Evolutionary conservation across 1,140 invertebrate genomes (phyloP), one percentile per base, ranked within the genome.

Genomic region (Mamestra configurata): DNA sequence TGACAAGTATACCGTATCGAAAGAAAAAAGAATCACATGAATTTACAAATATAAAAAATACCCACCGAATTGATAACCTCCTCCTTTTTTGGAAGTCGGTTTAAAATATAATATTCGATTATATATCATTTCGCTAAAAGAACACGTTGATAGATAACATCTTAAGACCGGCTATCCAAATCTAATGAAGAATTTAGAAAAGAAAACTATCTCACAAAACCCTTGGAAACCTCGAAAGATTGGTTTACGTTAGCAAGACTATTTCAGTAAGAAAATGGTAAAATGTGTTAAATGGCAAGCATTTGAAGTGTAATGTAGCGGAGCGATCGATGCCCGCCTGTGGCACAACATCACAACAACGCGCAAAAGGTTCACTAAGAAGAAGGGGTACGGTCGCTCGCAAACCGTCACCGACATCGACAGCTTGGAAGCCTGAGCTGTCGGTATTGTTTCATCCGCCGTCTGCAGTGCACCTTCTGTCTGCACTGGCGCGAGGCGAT

Each of bases 181-280:
- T 40, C 4, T 4, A 4, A 5, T 8, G 10, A 40, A 7, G 8
- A 40, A 40, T 8, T 40, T 10, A 1, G 4, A 7, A 10, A 40
- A 10, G 10, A 5, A 40, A 40, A 5, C 37, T 7, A 40, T 8
- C 8, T 1, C 10, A 40, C 1, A 18, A 53, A 20, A 22, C 22
- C 4, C 15, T 53, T 53, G 18, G 20, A 53, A 51, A 7, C n/a
- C 18, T 18, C 51, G 51, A 53, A 53, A 18, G 4, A 53, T 22
- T 22, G 20, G 1, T 53, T 20, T 53, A 51, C 0, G 49, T 20
- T 18, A 18, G 1, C 18, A n/a, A 20, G 4, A 51, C n/a, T 51
- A 18, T 51, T 51, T 51, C 49, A 51, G 49, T 51, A 51, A 18
- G 49, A 53, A 53, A 53, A 53, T 11, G 51, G 51, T 53, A 53